Evolutionary conservation across 2,888 invertebrate genomes (phyloP).

Genomic region (Caenorhabditis virilis): DNA sequence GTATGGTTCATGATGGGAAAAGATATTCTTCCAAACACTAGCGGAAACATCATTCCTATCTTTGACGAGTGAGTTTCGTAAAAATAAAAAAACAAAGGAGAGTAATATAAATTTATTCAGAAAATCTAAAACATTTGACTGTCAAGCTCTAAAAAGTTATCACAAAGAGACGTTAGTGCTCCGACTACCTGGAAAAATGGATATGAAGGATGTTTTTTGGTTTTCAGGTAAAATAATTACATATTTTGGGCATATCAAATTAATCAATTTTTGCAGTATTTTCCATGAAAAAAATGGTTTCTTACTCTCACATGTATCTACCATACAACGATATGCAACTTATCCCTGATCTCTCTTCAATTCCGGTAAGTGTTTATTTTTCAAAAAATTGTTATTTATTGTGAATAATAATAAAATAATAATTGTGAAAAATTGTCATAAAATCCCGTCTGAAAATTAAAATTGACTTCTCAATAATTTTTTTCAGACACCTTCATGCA

Average conservation of each 20-base stretch:
- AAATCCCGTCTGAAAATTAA: too few relatives aligned
- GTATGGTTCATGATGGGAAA: conserved; percentile 68
- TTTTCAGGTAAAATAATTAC: conserved; percentile 34
- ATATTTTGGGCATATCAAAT: neutral
- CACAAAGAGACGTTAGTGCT: conserved; percentile 60
- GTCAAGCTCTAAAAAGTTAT: conserved; percentile 62
- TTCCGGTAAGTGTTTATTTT: conserved; percentile 46
- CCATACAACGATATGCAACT: conserved; percentile 65
- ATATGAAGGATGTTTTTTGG: conserved; percentile 57
- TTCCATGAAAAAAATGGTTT: conserved; percentile 60
- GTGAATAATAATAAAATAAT: neutral
- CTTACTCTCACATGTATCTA: conserved; percentile 65
- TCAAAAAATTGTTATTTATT: neutral
- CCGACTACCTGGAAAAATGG: conserved; percentile 61
- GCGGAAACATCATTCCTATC: conserved; percentile 66
- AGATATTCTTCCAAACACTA: conserved; percentile 62
- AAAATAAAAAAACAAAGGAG: neutral
- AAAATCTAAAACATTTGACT: conserved; percentile 53
- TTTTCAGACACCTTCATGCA: conserved; percentile 39
- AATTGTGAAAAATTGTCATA: neutral
- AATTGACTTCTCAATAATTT: too few relatives aligned
- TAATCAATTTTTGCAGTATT: conserved; percentile 48
- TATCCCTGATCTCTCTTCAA: conserved; percentile 62
- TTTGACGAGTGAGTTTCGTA: conserved; percentile 49
- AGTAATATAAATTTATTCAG: conserved; percentile 33